These are phyloP conservation scores for Pontoporia blainvillei DNA, from an alignment of 2,113 vertebrate genomes.

Conservation along the genomic window DNA sequence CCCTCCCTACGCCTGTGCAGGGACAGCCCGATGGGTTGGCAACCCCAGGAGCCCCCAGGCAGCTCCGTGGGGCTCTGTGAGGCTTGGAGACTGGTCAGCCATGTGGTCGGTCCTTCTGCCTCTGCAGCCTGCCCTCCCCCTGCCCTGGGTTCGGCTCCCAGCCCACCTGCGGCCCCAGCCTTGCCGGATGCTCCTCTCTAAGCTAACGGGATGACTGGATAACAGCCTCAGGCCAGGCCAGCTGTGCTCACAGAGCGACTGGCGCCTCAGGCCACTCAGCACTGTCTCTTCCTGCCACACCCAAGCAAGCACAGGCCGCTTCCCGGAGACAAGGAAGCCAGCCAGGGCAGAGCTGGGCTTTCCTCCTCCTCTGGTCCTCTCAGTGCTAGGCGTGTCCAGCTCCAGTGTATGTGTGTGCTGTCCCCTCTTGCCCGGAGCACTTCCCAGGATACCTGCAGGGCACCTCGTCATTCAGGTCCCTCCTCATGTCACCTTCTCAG, in stretches of 20 bases:
- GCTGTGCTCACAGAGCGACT: conserved; percentile 61
- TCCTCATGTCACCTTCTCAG: not conserved
- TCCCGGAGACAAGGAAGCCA: not conserved
- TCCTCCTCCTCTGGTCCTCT: not conserved
- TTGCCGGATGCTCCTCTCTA: not conserved
- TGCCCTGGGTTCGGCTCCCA: not conserved
- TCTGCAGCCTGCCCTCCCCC: not conserved
- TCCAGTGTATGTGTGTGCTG: not conserved
- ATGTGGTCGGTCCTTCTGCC: not conserved
- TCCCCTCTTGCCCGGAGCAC: not conserved
- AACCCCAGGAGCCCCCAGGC: not conserved
- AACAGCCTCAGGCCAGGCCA: conserved; percentile 62
- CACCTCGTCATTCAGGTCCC: not conserved
- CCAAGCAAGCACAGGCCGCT: conserved; percentile 28
- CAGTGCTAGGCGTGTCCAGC: rapidly evolving
- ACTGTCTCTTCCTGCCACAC: not conserved
- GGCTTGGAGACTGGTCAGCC: not conserved
- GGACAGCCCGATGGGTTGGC: not conserved
- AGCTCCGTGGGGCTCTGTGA: not conserved
- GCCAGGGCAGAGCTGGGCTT: not conserved
- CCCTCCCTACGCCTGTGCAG: not conserved
- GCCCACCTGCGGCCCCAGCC: not conserved
- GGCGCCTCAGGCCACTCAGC: conserved; percentile 55
- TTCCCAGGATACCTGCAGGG: not conserved
- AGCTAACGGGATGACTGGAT: conserved; percentile 58